These are phyloP conservation scores for Grallaria varia DNA, from an alignment of 2,113 vertebrate species.

Conservation along the genomic window DNA sequence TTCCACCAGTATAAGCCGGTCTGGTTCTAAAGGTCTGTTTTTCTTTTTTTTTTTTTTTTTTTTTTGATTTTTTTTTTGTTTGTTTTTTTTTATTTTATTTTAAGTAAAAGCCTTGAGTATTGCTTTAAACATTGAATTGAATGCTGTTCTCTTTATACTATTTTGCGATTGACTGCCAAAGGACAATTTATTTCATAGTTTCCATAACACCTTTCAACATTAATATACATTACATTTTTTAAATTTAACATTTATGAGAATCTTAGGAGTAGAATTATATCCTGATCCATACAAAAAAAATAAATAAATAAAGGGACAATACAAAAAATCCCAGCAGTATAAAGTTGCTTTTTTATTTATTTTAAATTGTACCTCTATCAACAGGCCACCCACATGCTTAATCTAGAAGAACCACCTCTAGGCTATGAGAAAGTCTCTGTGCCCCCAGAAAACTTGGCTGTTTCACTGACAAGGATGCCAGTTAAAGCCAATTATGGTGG, in stretches of 20 bases:
- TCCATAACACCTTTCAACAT: neutral
- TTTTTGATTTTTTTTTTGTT: neutral
- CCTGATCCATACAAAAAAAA: neutral
- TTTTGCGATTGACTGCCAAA: neutral
- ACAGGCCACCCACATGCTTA: conserved; percentile 52
- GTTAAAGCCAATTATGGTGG: conserved; percentile 25
- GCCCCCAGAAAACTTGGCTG: neutral
- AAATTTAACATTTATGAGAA: neutral
- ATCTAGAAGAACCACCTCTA: conserved; percentile 45
- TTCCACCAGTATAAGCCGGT: neutral
- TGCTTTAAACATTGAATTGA: neutral
- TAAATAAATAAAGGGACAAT: neutral
- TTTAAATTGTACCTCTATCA: neutral
- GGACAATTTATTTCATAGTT: neutral
- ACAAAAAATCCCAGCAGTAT: neutral
- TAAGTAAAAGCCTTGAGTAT: neutral
- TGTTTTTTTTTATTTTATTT: neutral
- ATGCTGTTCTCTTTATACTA: neutral
- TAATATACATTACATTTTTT: neutral
- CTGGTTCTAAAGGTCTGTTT: neutral
- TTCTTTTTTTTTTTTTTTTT: neutral
- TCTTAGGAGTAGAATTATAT: neutral
- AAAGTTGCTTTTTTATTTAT: neutral
- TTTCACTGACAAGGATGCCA: neutral
- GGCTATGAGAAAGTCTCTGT: conserved; percentile 44